Evolutionary conservation across 2,888 invertebrate species (phyloP).

Genomic region (Brachypalpus laphriformis): DNA sequence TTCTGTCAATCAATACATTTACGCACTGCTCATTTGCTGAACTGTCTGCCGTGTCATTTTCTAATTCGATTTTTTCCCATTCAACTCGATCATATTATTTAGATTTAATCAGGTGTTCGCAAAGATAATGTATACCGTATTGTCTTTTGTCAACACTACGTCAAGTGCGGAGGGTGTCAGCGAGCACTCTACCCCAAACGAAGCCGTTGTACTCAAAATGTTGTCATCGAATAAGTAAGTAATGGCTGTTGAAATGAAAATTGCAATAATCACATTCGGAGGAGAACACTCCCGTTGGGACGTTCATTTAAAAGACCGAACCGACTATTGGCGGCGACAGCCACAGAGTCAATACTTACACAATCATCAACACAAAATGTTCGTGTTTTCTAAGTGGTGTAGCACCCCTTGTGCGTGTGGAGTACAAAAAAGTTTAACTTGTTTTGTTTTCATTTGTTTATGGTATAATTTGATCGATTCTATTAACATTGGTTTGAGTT

Average conservation of each 20-base stretch:
- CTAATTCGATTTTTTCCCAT: neutral
- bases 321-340: constrained; percentile 8
- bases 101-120: constrained; percentile 54
- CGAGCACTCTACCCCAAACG: neutral
- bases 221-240: constrained; percentile 41
- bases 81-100: constrained; percentile 23
- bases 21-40: constrained; percentile 10
- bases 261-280: constrained; percentile 55
- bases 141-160: constrained; percentile 42
- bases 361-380: constrained; percentile 20
- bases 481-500: constrained; percentile 20
- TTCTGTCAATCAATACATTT: constrained; percentile 49
- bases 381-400: constrained; percentile 32
- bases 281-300: constrained; percentile 52
- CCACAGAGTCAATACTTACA: constrained; percentile 16
- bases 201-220: neutral
- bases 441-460: constrained; percentile 22
- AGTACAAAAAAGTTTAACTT: constrained; percentile 2
- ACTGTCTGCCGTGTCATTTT: constrained; percentile 14
- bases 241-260: constrained; percentile 64
- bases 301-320: constrained; percentile 25
- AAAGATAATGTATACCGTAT: constrained; percentile 20
- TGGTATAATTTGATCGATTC: constrained; percentile 42
- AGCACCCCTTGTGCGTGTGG: constrained; percentile 34
- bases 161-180: constrained; percentile 5